phyloP scores from a whole-genome alignment of 92 coral and sea anemone genomes.

The Palythoa grandis region DNA sequence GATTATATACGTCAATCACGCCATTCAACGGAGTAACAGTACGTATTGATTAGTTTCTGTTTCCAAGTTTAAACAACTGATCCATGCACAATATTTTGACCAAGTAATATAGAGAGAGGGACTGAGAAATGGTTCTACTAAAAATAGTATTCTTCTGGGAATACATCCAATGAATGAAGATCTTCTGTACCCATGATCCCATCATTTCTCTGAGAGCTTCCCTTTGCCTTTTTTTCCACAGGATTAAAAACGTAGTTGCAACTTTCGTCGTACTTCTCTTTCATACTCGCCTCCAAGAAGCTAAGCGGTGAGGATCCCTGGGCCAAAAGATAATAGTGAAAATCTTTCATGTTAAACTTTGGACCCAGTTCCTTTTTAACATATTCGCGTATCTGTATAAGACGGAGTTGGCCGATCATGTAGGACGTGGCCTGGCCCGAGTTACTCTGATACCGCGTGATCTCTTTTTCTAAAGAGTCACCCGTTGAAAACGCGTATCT shows the following conservation, averaged over 20 bases:
- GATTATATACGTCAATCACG: too few species aligned
- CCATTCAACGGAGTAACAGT: too few species aligned
- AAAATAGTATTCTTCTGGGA: conserved; percentile 8
- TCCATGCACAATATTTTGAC: too few species aligned
- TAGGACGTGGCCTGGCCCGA: conserved; percentile 95
- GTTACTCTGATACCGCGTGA: conserved; percentile 90
- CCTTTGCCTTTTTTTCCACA: background rate
- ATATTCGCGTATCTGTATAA: conserved; percentile 74
- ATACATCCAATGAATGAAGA: background rate
- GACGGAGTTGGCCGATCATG: conserved; percentile 87
- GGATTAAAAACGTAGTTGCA: conserved; percentile 72
- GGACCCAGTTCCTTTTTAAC: conserved; percentile 63
- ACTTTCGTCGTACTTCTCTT: conserved; percentile 67
- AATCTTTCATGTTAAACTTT: conserved; percentile 78
- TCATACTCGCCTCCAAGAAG: conserved; percentile 74
- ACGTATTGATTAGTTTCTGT: too few species aligned
- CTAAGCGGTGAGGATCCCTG: conserved; percentile 77
- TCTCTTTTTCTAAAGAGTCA: conserved; percentile 79
- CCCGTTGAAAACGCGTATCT: conserved; percentile 80
- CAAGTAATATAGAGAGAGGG: too few species aligned
- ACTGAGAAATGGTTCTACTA: background rate
- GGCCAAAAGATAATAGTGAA: conserved; percentile 79
- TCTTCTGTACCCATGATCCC: background rate
- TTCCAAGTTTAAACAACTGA: too few species aligned
- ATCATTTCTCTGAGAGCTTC: background rate